Base-by-base conservation (phyloP, 1,140 invertebrate genomes). In the Bombus sylvicola region DNA sequence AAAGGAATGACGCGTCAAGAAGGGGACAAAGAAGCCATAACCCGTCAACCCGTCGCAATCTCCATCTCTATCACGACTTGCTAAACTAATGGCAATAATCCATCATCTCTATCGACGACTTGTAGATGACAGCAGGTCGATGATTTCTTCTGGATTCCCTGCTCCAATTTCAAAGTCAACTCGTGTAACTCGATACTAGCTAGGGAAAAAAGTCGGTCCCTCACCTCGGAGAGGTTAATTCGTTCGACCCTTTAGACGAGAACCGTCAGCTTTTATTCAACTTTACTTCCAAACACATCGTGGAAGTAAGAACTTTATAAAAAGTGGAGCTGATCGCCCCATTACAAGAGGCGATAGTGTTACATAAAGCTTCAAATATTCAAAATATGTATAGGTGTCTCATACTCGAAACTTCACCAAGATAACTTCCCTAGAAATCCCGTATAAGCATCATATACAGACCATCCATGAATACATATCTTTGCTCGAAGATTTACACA, bases 51-150 rank as follows among this genome's bases (percentile, higher is more conserved):
- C 25, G 47, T 72, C 37, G 64, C 37, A 39, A 85, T 64, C 69
- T n/a, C 22, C 31, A 31, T 68, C 72, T 47, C 57, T 37, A 28
- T 31, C 47, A 47, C 22, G 78, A 85, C 84, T 81, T 69, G 83
- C 78, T 66, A 87, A 74, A 74, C 85, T 90, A 87, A 89, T 87
- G 88, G 82, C 69, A 68, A 73, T 85, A 88, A 90, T 90, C 88
- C 89, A 89, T 90, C 89, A 90, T 74, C 71, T 47, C 71, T 64
- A 73, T n/a, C 47, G 43, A 43, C 69, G 64, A 57, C 79, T 81
- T 31, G 75, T 69, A 66, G 80, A 59, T 78, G 89, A 90, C 89
- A 66, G 69, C 68, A 68, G 81, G 71, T 75, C 78, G 87, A 78
- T 59, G 66, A 68, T 86, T 83, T 78, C 80, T 77, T 69, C 59